Percentiles rank a stretch among this genome's conserved stretches.
These are phyloP conservation scores for Moxostoma hubbsi DNA, from an alignment of 2,797 vertebrate genomes.

Conservation along the genomic window DNA sequence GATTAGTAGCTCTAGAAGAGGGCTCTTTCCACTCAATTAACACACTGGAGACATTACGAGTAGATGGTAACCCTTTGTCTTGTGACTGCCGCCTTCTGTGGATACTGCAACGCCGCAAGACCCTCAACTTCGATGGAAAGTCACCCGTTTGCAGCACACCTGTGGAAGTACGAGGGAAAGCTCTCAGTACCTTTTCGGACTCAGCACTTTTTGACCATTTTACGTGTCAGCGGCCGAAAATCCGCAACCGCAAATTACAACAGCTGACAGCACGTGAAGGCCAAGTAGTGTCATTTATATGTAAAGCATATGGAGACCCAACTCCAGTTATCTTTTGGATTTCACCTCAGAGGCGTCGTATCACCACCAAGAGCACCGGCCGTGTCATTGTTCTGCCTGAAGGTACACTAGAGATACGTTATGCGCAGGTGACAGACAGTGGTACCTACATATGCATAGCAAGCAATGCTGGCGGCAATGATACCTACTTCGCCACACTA, in stretches of 20 bases:
- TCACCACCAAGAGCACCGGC: slow-evolving; percentile 85
- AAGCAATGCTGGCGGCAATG: slow-evolving; percentile 96
- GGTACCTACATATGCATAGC: slow-evolving; percentile 98
- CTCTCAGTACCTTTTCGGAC: slow-evolving; percentile 87
- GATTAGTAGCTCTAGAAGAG: slow-evolving; percentile 90
- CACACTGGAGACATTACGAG: slow-evolving; percentile 89
- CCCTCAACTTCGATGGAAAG: slow-evolving; percentile 90
- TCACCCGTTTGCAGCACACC: slow-evolving; percentile 88
- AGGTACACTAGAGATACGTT: slow-evolving; percentile 91
- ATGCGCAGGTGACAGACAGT: slow-evolving; percentile 88
- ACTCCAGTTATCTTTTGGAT: slow-evolving; percentile 92
- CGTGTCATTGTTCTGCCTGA: slow-evolving; percentile 85
- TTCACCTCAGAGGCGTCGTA: slow-evolving; percentile 89
- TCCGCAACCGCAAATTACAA: slow-evolving; percentile 92
- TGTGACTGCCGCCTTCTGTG: slow-evolving; percentile 97
- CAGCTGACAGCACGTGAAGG: slow-evolving; percentile 86
- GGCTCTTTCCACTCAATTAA: slow-evolving; percentile 81
- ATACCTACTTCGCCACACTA: slow-evolving; percentile 94
- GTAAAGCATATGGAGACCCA: slow-evolving; percentile 92
- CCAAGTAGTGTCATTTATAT: slow-evolving; percentile 89
- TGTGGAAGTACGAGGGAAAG: slow-evolving; percentile 87
- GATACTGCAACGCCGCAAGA: slow-evolving; percentile 95
- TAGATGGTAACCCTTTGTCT: slow-evolving; percentile 92
- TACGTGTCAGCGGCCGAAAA: slow-evolving; percentile 94
- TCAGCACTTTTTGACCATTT: slow-evolving; percentile 95